Base-by-base conservation (phyloP, 1,140 invertebrate genomes). In the Chironomus tepperi region DNA sequence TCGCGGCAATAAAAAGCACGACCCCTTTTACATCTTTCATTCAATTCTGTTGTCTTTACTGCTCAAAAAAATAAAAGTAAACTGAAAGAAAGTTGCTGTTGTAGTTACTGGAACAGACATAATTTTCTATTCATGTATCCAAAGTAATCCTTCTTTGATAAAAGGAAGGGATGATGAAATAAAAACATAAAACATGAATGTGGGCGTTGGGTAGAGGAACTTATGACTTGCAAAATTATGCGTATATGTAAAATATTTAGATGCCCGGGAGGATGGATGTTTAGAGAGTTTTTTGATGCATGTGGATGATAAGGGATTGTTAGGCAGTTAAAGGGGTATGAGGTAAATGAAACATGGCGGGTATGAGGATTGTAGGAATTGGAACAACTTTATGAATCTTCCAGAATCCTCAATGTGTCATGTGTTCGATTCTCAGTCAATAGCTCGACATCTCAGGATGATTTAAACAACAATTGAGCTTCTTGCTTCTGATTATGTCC, bases 71-170 rank as follows among this genome's bases (percentile, higher is more conserved):
- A n/a, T 3, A 3, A 47, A 15, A 3, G 43, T 34, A 34, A 2
- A 34, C 24, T n/a, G n/a, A 34, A 34, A 34, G 8, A 47, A 57
- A 57, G n/a, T 57, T 57, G n/a, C 47, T n/a, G 12, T 57, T 57
- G 24, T 34, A 34, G 24, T 57, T n/a, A 57, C 47, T 57, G 47
- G 47, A 57, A 57, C 47, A 57, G 47, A 57, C 47, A 57, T 57
- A 57, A 57, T 57, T 57, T 57, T 57, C 47, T 57, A 57, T 57
- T 57, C 47, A n/a, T 57, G 47, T 57, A 57, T 57, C 47, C 47
- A 57, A 12, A 12, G 47, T 57, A 57, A 57, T 57, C 47, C 47
- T n/a, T 12, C 47, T 47, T 12, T 57, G 47, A 57, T n/a, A 57
- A n/a, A 57, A n/a, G n/a, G n/a, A 57, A n/a, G 47, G 12, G 47